Evolutionary conservation across 1,140 invertebrate species (phyloP), one percentile per base, ranked within the genome.

Genomic region (Drosophila asahinai): DNA sequence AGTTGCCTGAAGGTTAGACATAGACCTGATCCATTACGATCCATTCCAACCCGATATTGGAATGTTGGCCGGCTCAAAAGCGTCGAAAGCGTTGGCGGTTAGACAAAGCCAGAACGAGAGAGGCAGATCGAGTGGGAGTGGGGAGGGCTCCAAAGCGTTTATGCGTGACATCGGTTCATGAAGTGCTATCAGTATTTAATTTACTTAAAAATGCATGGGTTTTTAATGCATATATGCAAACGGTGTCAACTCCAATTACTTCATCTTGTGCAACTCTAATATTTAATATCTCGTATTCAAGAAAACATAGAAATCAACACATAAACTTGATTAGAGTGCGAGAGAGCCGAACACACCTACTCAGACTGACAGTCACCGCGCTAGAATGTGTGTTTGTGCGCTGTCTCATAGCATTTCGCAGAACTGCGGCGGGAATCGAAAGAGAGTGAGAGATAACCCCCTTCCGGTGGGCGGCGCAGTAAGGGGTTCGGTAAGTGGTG

Each of bases 361-460:
- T 68, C 61, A 49, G 45, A 36, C 64, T 15, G 8, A 65, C 22
- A 71, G 66, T 76, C 58, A 75, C 45, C 52, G 19, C 43, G 19
- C 38, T 19, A 38, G 38, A 55, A 64, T 51, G 59, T 52, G 36
- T 36, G 45, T 54, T 12, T 64, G 40, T 48, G 33, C 22, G 73
- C 42, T 77, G 75, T 77, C 74, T 77, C 75, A 77, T 77, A 76
- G 49, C 57, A 77, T 61, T 77, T 77, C 74, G 55, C 40, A 68
- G 75, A 77, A 77, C 55, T 36, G 52, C 43, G 70, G 54, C 43
- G 70, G 54, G 54, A 77, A 76, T 66, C 27, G 33, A 43, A 65
- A 55, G 52, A 54, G 52, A 54, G 17, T 9, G 19, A 63, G 12
- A 36, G 36, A 52, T 61, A 77, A 55, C 76, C 75, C 75, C 66